These are phyloP conservation scores for Lutjanus campechanus DNA, from an alignment of 2,797 vertebrate genomes.

Conservation along the genomic window DNA sequence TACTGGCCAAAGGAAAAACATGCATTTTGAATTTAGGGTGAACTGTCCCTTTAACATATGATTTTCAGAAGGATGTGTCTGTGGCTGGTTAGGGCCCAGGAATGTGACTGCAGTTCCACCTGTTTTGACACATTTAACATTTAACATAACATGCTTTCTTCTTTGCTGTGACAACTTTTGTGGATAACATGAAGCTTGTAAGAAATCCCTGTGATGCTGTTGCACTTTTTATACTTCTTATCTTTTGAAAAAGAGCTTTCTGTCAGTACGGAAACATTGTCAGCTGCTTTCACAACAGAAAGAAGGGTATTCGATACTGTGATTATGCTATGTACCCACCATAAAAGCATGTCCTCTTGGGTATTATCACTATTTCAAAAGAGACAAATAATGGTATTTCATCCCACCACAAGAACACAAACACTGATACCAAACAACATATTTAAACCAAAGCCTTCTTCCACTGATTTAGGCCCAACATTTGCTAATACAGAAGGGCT, in stretches of 20 bases:
- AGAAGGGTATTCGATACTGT: conserved; percentile 21
- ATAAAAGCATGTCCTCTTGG: conserved; percentile 14
- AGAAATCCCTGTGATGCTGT: conserved; percentile 23
- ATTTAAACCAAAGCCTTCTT: conserved; percentile 2
- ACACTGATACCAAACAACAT: conserved; percentile 21
- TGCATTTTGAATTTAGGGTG: too few relatives aligned
- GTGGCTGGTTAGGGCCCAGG: not conserved
- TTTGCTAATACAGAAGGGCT: conserved; percentile 19
- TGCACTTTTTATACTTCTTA: not conserved
- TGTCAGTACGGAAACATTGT: not conserved
- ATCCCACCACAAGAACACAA: conserved; percentile 6
- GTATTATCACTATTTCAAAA: conserved; percentile 4
- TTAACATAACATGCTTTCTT: conserved; percentile 9
- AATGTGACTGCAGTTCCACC: conserved; percentile 25
- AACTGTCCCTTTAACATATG: not conserved
- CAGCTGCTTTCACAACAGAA: conserved; percentile 7
- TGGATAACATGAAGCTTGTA: conserved; percentile 8
- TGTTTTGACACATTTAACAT: conserved; percentile 34
- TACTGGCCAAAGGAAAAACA: too few relatives aligned
- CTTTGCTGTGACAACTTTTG: not conserved
- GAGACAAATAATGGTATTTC: conserved; percentile 15
- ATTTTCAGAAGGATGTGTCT: not conserved
- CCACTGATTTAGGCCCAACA: conserved; percentile 15
- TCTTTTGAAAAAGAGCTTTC: conserved; percentile 9
- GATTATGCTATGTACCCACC: conserved; percentile 28